Conservation (phyloP, 2,113 vertebrate genomes). For the Myrmecophaga tridactyla region DNA sequence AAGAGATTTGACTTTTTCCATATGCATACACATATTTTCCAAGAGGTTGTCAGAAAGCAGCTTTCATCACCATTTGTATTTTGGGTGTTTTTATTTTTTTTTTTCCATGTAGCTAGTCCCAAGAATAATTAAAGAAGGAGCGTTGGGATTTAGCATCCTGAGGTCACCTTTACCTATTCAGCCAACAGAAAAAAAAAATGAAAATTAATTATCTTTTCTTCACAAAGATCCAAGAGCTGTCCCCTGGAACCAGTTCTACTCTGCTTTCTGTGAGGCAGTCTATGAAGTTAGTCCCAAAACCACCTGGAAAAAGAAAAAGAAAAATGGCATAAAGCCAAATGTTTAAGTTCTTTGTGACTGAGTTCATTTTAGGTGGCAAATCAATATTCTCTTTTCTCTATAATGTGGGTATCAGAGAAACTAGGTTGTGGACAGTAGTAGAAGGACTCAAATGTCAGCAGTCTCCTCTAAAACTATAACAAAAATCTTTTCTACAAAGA, state of each 20-base stretch:
- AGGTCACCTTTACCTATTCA: not conserved
- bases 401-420: not conserved
- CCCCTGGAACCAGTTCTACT: not conserved
- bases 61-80: not conserved
- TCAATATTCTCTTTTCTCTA: not conserved
- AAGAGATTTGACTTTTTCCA: conserved; percentile 4
- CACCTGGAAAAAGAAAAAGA: not conserved
- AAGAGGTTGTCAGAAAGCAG: not conserved
- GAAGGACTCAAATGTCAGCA: not conserved
- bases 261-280: not conserved
- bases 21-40: not conserved
- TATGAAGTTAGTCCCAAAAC: not conserved
- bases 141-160: not conserved
- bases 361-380: conserved; percentile 29
- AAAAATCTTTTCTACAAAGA: conserved; percentile 38
- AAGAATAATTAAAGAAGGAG: not conserved
- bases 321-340: not conserved
- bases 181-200: not conserved
- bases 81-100: not conserved
- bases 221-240: not conserved
- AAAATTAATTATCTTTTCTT: not conserved
- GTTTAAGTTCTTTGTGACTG: not conserved
- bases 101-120: not conserved
- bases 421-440: not conserved
- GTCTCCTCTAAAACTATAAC: not conserved